Base-by-base conservation (phyloP, 2,888 invertebrate genomes). In the Eurytoma adleriae region DNA sequence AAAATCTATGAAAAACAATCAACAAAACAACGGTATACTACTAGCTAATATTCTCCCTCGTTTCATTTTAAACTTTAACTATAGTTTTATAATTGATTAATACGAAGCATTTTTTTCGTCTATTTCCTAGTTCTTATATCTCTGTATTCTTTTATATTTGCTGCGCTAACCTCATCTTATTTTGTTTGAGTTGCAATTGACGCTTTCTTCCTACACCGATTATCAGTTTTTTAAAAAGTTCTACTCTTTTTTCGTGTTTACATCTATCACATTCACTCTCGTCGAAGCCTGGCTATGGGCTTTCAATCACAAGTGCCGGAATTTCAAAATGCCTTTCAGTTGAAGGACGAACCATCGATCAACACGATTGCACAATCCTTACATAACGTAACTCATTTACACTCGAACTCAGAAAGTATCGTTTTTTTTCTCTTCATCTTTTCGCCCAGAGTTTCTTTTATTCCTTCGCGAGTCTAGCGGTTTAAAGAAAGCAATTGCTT, bases 1-100 rank as follows among this genome's bases (percentile, higher is more conserved):
- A 90, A 90, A 90, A 88, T 90, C 89, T 90, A 89, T 88, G 79
- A 81, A 89, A 90, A 89, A 90, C 90, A 88, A 90, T 89, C 80
- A 89, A 89, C 89, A 84, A 85, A 90, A 90, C 88, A 90, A 90
- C 90, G 86, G 84, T 89, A 88, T 80, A 74, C 79, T 79, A 80
- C 79, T 76, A 78, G 76, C 68, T 79, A 78, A 76, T 68, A 70
- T 30, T 52, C 40, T 71, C 27, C 67, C 56, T 57, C 57, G 13
- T 27, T 64, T 67, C 48, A 57, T 69, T 62, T 74, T 67, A 69
- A 66, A 62, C 71, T 80, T 74, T 72, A 61, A 72, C 69, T 72
- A 68, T 61, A 70, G 30, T 77, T 76, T 80, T 74, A 69, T 50
- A 72, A 78, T 82, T 30, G 70, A 76, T 75, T 78, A 79, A 78